Evolutionary conservation across 1,140 invertebrate genomes (phyloP), one percentile per base, ranked within the genome.

Genomic region (Drosophila kepulauana): DNA sequence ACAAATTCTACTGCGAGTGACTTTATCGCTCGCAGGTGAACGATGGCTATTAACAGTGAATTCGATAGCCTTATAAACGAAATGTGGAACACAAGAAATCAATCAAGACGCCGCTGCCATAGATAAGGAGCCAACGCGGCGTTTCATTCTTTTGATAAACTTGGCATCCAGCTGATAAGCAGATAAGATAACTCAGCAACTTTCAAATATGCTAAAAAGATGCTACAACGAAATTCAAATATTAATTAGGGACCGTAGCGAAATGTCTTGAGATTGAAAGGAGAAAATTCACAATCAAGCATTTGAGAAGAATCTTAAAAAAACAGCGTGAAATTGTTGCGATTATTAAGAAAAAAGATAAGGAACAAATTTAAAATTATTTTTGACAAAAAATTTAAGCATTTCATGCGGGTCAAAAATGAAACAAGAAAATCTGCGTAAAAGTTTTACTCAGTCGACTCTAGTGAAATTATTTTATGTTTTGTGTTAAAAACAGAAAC

Each of bases 21-120:
- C 25, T 57, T 73, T 73, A 73, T 73, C 64, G 30, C 16, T 25
- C 7, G 8, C 62, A 49, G 62, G 45, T 67, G 63, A 72, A 28
- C 63, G 63, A 58, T 52, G 70, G 54, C 28, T 33, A 67, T 57
- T 70, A 71, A 78, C 41, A 15, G 2, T 7, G 11, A 63, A 56
- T 71, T 82, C 30, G 57, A 79, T 85, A 75, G 82, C 43, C 70
- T 65, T 62, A 78, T 71, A 56, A 65, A 54, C 41, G 64, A 13
- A 49, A 64, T 58, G 41, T 64, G 48, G 59, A 74, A 79, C 84
- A 63, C 46, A 57, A 77, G 63, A 88, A 86, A 51, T 70, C 62
- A 75, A 87, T 87, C 75, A 87, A 63, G 43, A 63, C 16, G 65
- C 46, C 54, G 33, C 4, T 25, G 5, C 28, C 6, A 7, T 41